A percentile compares a stretch with the other conserved stretches of the same genome.
Conservation (phyloP, 2,888 invertebrate genomes). For the Drosophila falleni region DNA sequence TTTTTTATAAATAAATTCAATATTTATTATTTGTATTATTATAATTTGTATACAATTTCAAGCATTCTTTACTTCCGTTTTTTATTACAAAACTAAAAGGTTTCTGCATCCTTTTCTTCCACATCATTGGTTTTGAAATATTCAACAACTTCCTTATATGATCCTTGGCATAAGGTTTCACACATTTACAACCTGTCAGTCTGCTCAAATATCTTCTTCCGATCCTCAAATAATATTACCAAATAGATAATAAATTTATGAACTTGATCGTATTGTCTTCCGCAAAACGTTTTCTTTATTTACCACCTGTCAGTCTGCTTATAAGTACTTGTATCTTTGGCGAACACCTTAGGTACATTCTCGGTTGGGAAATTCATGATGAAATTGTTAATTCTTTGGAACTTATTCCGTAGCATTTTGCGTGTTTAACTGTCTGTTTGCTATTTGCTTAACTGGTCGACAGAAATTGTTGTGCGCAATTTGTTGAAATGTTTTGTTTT, state of each 20-base stretch:
- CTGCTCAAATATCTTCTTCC: not conserved
- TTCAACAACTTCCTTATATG: not conserved
- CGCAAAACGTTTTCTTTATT: constrained; percentile 5
- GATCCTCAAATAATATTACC: not conserved
- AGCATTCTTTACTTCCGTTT: not conserved
- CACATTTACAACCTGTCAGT: not conserved
- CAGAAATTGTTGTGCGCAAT: constrained; percentile 64
- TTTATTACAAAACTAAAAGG: not conserved
- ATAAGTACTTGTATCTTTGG: constrained; percentile 1
- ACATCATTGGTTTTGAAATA: not conserved
- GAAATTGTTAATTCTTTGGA: constrained; percentile 72
- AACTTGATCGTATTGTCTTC: constrained; percentile 8
- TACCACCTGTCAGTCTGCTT: constrained; percentile 11
- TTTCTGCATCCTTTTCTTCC: not conserved
- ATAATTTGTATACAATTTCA: no score
- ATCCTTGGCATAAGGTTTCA: not conserved
- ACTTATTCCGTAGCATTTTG: constrained; percentile 30
- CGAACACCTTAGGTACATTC: constrained; percentile 6
- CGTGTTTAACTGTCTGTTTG: constrained; percentile 61
- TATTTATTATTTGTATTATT: no score
- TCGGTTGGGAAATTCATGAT: constrained; percentile 53
- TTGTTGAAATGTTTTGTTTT: constrained; percentile 42
- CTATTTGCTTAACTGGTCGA: constrained; percentile 65
- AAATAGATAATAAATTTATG: not conserved
- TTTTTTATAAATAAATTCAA: no score